Evolutionary conservation across 2,888 invertebrate species (phyloP).

Genomic region (Andrena fulva): DNA sequence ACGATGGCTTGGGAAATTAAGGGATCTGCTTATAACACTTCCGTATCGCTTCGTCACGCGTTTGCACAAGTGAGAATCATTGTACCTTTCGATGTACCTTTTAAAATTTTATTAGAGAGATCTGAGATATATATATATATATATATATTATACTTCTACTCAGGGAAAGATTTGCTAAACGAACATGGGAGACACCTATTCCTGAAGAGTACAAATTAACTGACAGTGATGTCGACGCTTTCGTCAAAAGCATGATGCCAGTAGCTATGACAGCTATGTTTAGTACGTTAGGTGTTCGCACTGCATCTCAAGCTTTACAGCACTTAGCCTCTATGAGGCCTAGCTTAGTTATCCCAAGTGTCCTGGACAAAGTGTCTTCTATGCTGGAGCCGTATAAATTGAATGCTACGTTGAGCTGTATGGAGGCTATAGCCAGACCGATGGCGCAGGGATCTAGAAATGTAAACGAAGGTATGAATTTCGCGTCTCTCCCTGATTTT

Average conservation of each 20-base stretch:
- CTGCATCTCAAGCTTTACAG: slow-evolving; percentile 89
- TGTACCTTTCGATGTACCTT: background rate
- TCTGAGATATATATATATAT: background rate
- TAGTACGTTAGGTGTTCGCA: slow-evolving; percentile 89
- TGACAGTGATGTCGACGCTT: slow-evolving; percentile 92
- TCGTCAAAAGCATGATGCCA: slow-evolving; percentile 91
- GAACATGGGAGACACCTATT: slow-evolving; percentile 89
- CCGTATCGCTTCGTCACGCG: slow-evolving; percentile 89
- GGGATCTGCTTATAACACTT: slow-evolving; percentile 89
- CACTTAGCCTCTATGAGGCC: slow-evolving; percentile 93
- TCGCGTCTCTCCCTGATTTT: no score
- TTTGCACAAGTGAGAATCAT: slow-evolving; percentile 82
- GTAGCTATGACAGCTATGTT: slow-evolving; percentile 92
- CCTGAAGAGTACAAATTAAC: slow-evolving; percentile 90
- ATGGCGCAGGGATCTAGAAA: slow-evolving; percentile 86
- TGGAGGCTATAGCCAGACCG: slow-evolving; percentile 89
- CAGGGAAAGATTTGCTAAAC: slow-evolving; percentile 88
- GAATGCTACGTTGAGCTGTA: slow-evolving; percentile 90
- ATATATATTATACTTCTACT: background rate
- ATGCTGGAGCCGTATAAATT: slow-evolving; percentile 95
- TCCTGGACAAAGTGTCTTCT: slow-evolving; percentile 92
- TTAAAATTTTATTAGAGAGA: background rate
- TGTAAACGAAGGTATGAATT: slow-evolving; percentile 75
- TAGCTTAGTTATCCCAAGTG: slow-evolving; percentile 92
- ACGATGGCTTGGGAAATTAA: slow-evolving; percentile 90